Conservation (phyloP, 2,888 invertebrate species). For the Acleris laterana region DNA sequence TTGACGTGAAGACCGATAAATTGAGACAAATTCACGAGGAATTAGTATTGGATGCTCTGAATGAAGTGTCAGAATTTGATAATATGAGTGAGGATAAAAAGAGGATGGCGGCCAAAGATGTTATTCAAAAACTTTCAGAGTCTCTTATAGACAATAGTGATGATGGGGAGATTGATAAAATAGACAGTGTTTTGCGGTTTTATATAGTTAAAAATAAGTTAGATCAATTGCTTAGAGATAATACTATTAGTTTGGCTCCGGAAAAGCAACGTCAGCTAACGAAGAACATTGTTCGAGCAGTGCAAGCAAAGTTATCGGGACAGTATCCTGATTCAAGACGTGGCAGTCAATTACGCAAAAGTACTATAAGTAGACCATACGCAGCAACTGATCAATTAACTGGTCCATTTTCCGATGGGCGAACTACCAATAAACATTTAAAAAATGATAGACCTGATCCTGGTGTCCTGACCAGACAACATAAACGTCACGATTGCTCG, state of each 20-base stretch:
- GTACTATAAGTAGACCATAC: too few relatives aligned
- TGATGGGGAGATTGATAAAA: neutral
- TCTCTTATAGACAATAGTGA: slow-evolving; percentile 23
- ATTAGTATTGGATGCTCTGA: slow-evolving; percentile 40
- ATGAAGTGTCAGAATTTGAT: slow-evolving; percentile 34
- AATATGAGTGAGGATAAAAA: neutral
- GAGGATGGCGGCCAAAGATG: slow-evolving; percentile 10
- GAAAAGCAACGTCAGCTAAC: neutral
- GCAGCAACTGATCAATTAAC: too few relatives aligned
- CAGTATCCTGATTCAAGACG: too few relatives aligned
- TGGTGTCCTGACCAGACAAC: too few relatives aligned
- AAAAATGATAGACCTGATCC: too few relatives aligned
- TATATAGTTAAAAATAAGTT: neutral
- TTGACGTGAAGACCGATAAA: neutral
- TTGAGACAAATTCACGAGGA: neutral
- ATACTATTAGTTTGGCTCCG: neutral
- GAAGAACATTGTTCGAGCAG: neutral
- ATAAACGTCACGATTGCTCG: too few relatives aligned
- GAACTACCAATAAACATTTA: too few relatives aligned
- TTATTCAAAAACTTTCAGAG: slow-evolving; percentile 26
- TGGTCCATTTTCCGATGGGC: too few relatives aligned
- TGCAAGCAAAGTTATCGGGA: neutral
- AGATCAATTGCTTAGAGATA: neutral
- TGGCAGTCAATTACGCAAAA: too few relatives aligned
- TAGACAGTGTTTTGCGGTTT: neutral